Conservation (phyloP, 2,797 vertebrate genomes). For the Gambusia yucatana region DNA sequence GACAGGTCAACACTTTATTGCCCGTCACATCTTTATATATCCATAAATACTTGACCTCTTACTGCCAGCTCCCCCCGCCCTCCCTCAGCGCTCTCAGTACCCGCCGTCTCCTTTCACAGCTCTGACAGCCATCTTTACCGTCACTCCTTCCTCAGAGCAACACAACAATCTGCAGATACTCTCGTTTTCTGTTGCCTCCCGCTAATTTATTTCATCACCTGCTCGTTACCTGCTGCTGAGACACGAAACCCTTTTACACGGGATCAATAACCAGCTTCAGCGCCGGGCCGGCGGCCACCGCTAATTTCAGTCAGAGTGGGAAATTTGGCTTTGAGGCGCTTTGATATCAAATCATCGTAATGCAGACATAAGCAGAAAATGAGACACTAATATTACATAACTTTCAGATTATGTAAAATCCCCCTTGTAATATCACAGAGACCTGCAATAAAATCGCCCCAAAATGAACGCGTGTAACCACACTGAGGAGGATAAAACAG, state of each 20-base stretch:
- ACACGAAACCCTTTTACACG: background rate
- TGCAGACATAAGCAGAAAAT: background rate
- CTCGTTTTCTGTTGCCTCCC: background rate
- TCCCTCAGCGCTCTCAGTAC: background rate
- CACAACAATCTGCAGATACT: background rate
- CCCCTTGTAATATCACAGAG: background rate
- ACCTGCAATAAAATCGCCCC: background rate
- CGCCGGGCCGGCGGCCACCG: background rate
- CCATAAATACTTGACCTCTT: conserved; percentile 3
- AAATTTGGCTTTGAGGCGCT: background rate
- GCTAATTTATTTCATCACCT: conserved; percentile 5
- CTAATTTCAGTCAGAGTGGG: background rate
- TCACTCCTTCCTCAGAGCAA: background rate
- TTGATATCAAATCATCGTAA: background rate
- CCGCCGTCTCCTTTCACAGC: background rate
- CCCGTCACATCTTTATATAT: conserved; percentile 8
- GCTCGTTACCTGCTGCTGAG: background rate
- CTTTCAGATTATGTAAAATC: background rate
- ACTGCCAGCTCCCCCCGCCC: background rate
- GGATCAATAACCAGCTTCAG: background rate
- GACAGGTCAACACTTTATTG: conserved; percentile 8
- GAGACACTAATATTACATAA: background rate
- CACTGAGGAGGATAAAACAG: background rate
- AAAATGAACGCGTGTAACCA: background rate
- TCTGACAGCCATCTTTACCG: background rate